Percentiles rank a stretch among this genome's conserved stretches.
These are phyloP conservation scores for Virgularia gustaviana DNA, from an alignment of 92 coral and sea anemone genomes.

Conservation along the genomic window DNA sequence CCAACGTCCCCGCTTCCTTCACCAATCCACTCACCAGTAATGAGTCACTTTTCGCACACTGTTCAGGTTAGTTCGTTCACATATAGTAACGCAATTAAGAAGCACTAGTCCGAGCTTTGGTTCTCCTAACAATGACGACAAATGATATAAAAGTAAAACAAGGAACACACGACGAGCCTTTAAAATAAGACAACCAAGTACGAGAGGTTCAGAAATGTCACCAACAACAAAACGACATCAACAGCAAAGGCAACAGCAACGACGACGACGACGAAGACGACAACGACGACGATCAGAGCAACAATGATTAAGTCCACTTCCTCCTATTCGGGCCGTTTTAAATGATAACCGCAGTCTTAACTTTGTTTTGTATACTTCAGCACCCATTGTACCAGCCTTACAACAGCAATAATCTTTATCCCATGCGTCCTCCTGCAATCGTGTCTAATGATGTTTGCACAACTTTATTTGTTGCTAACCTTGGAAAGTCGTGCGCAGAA, in stretches of 20 bases:
- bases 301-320: no score
- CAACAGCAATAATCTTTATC: conserved; percentile 30
- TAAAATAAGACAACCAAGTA: no score
- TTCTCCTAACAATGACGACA: no score
- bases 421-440: conserved; percentile 49
- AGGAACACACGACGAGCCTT: no score
- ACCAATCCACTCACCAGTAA: conserved; percentile 53
- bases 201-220: no score
- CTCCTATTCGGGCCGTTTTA: not conserved
- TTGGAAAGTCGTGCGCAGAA: conserved; percentile 83
- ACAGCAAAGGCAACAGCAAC: no score
- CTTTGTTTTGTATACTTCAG: conserved; percentile 20
- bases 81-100: no score
- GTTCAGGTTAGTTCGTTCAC: conserved; percentile 35
- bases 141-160: no score
- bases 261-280: no score
- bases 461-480: conserved; percentile 91
- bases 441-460: conserved; percentile 66
- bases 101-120: no score
- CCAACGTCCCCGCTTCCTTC: conserved; percentile 62
- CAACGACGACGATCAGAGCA: no score
- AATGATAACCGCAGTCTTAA: not conserved
- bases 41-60: conserved; percentile 25
- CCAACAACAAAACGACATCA: no score
- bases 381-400: conserved; percentile 28